phyloP scores from a whole-genome alignment of 2,113 vertebrate genomes.

The Apeltes quadracus region DNA sequence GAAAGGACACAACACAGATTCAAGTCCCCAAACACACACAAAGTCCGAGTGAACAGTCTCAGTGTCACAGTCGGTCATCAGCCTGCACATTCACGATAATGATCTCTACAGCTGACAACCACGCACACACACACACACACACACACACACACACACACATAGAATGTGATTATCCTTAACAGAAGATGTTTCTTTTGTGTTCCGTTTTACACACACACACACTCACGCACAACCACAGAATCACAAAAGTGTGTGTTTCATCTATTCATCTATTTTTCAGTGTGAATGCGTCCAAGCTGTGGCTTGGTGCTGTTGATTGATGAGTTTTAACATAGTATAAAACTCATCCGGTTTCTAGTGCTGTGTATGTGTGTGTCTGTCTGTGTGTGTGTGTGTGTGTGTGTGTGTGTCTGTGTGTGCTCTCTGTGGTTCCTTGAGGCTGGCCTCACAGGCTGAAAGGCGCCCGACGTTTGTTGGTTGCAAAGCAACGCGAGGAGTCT shows the following conservation, averaged over 20 bases:
- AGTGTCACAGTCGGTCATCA: too few relatives aligned
- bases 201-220: not conserved
- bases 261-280: constrained; percentile 16
- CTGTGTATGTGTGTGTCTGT: not conserved
- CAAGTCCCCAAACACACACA: too few relatives aligned
- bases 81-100: not conserved
- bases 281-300: constrained; percentile 16
- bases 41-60: too few relatives aligned
- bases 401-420: not conserved
- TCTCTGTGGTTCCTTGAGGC: constrained; percentile 4
- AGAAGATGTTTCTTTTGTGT: not conserved
- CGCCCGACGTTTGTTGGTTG: constrained; percentile 15
- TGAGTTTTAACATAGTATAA: constrained; percentile 3
- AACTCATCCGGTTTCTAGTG: constrained; percentile 1
- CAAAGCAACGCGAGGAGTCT: constrained; percentile 20
- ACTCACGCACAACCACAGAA: not conserved
- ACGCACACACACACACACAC: not conserved
- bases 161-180: not conserved
- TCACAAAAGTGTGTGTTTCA: constrained; percentile 13
- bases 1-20: too few relatives aligned
- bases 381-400: not conserved
- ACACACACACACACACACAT: constrained; percentile 6
- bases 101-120: not conserved
- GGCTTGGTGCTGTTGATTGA: constrained; percentile 30
- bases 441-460: not conserved